Percentiles rank a stretch among this genome's conserved stretches.
phyloP scores from a whole-genome alignment of 2,797 vertebrate species.

The Lepus oiostolus region DNA sequence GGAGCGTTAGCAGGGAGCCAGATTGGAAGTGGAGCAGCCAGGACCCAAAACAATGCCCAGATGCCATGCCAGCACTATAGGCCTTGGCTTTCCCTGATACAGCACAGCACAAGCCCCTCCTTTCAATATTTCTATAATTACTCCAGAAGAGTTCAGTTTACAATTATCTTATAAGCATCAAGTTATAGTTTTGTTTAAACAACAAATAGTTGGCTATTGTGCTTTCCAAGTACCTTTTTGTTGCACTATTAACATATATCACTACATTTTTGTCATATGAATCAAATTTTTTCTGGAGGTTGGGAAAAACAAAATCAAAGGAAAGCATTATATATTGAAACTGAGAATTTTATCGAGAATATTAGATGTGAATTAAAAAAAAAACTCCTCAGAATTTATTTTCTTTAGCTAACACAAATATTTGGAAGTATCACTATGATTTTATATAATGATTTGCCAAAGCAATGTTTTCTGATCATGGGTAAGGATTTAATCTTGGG shows the following conservation, averaged over 20 bases:
- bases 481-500: not conserved
- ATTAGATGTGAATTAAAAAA: not conserved
- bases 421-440: not conserved
- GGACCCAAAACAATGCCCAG: no score
- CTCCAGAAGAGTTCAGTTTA: not conserved
- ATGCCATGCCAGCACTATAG: no score
- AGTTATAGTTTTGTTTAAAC: not conserved
- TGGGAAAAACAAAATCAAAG: constrained; percentile 1
- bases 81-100: no score
- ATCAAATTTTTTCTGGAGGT: not conserved
- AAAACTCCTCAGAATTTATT: not conserved
- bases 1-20: no score
- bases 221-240: not conserved
- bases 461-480: not conserved
- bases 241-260: not conserved
- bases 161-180: not conserved
- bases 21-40: no score
- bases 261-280: not conserved
- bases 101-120: no score
- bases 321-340: not conserved
- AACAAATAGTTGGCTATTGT: not conserved
- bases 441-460: not conserved
- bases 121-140: not conserved
- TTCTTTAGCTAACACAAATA: not conserved
- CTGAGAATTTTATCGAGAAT: not conserved